These are phyloP conservation scores for Vimba vimba DNA, from an alignment of 2,113 vertebrate species.

Conservation along the genomic window DNA sequence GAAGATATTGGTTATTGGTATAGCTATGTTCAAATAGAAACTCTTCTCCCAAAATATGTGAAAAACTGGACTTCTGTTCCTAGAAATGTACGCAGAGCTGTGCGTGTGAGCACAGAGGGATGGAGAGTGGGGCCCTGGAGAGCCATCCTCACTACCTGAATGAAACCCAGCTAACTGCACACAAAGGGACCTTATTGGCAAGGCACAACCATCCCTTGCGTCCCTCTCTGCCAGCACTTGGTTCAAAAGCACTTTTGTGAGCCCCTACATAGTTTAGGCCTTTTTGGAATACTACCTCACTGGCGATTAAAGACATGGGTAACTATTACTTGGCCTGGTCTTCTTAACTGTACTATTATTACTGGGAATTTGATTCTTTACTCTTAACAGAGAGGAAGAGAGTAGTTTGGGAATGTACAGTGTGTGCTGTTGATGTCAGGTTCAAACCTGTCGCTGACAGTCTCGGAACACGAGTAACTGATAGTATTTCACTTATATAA, in stretches of 20 bases:
- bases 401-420: neutral
- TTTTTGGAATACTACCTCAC: slow-evolving; percentile 44
- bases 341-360: neutral
- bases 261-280: slow-evolving; percentile 39
- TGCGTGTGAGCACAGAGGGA: neutral
- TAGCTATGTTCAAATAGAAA: neutral
- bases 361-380: neutral
- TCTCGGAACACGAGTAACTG: neutral
- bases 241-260: slow-evolving; percentile 68
- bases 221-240: slow-evolving; percentile 47
- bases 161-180: slow-evolving; percentile 54
- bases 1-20: neutral
- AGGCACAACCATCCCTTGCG: slow-evolving; percentile 53
- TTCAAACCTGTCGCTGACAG: neutral
- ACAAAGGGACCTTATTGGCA: slow-evolving; percentile 57
- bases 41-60: neutral
- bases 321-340: slow-evolving; percentile 36
- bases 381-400: neutral
- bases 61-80: neutral
- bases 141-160: slow-evolving; percentile 58
- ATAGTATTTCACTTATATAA: neutral
- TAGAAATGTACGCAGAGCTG: neutral
- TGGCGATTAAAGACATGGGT: slow-evolving; percentile 43
- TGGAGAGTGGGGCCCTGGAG: slow-evolving; percentile 41
- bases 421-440: neutral